Base-by-base conservation (phyloP, 2,888 invertebrate species). In the Lithophane socia region DNA sequence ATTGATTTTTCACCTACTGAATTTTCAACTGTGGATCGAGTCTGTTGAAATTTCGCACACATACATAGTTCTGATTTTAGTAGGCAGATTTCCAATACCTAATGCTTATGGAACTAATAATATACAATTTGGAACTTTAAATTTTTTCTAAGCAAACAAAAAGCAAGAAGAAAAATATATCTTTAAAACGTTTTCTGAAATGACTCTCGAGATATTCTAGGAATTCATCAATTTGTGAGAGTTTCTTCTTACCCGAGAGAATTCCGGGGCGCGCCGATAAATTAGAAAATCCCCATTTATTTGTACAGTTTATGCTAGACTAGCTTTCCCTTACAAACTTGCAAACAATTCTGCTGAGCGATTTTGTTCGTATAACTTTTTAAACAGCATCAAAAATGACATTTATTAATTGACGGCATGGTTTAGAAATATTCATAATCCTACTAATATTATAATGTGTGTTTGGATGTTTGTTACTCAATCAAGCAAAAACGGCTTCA, bases 221-320 rank as follows among this genome's bases (percentile, higher is more conserved):
- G 93, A 93, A 94, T 94, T 92, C 93, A 94, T 94, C 94, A 94
- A 94, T 95, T 94, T 93, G 93, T 90, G 90, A 93, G 92, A 94
- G 93, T 94, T 68, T 90, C 92, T 92, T 92, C 89, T 89, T 88
- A 88, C 89, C 85, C 85, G 89, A 87, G 88, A 89, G 88, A 92
- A 94, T 92, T 93, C 93, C 88, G 87, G 88, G 90, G 87, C 91
- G 89, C 90, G 87, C 91, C 93, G 89, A 94, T 95, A 94, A 94
- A 94, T 95, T 94, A 94, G 92, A 92, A 82, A 86, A 88, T 89
- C 89, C 91, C 93, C 94, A 94, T 95, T 95, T 95, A 95, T 95
- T 94, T 91, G 91, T 90, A 87, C 90, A 93, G 91, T 94, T 92
- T 92, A 94, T 92, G 92, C 90, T 89, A 37, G 52, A 58, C 60